These are phyloP conservation scores for Parapsyche elsis DNA, from an alignment of 1,140 invertebrate genomes.

Conservation along the genomic window DNA sequence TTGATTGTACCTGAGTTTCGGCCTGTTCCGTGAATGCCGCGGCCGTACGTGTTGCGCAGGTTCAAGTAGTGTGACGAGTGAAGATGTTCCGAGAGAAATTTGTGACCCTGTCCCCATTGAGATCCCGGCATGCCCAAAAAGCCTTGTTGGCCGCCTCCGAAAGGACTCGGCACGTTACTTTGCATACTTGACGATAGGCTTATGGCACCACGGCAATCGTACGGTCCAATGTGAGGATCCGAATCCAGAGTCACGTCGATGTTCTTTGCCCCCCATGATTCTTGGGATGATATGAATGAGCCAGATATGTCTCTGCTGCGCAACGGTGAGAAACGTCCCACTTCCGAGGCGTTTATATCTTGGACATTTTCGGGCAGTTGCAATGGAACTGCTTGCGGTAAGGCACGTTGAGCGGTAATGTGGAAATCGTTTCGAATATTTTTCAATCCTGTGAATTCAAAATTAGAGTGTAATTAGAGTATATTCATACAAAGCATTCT, in stretches of 20 bases:
- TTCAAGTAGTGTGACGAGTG: constrained; percentile 71
- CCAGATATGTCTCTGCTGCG: constrained; percentile 71
- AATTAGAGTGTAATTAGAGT: no score
- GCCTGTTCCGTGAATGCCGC: constrained; percentile 50
- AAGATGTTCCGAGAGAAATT: constrained; percentile 76
- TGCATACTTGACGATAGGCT: constrained; percentile 78
- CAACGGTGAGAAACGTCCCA: constrained; percentile 72
- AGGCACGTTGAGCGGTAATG: constrained; percentile 58
- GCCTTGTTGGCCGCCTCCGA: constrained; percentile 69
- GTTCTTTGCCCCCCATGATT: constrained; percentile 56
- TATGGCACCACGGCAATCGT: constrained; percentile 75
- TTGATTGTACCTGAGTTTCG: constrained; percentile 54
- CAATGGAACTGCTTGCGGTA: constrained; percentile 61
- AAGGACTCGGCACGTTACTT: constrained; percentile 79
- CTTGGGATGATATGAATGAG: constrained; percentile 66
- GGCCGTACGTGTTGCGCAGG: constrained; percentile 64
- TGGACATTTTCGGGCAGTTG: constrained; percentile 65
- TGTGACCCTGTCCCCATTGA: constrained; percentile 74
- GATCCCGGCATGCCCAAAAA: constrained; percentile 80
- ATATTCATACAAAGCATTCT: no score
- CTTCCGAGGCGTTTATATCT: constrained; percentile 73
- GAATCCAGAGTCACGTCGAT: constrained; percentile 62
- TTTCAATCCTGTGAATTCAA: constrained; percentile 15
- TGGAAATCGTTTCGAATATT: constrained; percentile 59
- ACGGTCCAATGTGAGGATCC: constrained; percentile 73